A percentile compares a stretch with the other conserved stretches of the same genome.
Conservation (phyloP, 2,797 vertebrate species). For the Tadarida brasiliensis region DNA sequence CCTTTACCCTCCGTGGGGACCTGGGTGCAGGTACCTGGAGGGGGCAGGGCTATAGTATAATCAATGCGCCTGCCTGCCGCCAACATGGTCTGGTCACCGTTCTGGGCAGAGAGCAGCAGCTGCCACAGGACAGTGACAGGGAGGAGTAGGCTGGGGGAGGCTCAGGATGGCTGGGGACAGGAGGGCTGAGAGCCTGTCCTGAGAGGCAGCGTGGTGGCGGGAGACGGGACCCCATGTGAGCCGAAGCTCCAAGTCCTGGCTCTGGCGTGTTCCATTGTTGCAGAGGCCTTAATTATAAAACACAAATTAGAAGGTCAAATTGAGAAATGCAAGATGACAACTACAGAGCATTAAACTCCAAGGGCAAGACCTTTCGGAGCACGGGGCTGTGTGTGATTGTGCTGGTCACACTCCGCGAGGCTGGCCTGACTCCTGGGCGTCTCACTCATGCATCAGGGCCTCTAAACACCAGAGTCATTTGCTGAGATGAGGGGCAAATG, state of each 20-base stretch:
- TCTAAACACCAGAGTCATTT: background rate
- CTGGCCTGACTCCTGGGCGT: background rate
- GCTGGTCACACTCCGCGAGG: background rate
- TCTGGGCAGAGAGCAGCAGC: background rate
- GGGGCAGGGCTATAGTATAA: accelerated
- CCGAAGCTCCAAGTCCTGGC: background rate
- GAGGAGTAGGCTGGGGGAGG: background rate
- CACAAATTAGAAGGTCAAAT: background rate
- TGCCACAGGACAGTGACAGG: background rate
- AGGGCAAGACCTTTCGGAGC: background rate
- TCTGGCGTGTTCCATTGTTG: background rate
- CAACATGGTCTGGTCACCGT: background rate
- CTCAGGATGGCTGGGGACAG: background rate
- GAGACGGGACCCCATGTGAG: background rate
- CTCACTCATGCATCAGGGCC: background rate
- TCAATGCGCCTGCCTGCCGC: background rate
- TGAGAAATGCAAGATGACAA: background rate
- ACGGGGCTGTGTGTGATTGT: background rate
- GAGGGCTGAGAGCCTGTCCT: background rate
- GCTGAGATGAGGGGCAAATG: background rate
- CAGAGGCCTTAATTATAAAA: background rate
- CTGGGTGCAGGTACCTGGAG: background rate
- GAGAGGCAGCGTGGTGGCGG: background rate
- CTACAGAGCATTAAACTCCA: background rate
- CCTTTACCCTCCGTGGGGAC: background rate